Evolutionary conservation across 2,113 vertebrate species (phyloP).

Genomic region (Sinosuthora webbiana): DNA sequence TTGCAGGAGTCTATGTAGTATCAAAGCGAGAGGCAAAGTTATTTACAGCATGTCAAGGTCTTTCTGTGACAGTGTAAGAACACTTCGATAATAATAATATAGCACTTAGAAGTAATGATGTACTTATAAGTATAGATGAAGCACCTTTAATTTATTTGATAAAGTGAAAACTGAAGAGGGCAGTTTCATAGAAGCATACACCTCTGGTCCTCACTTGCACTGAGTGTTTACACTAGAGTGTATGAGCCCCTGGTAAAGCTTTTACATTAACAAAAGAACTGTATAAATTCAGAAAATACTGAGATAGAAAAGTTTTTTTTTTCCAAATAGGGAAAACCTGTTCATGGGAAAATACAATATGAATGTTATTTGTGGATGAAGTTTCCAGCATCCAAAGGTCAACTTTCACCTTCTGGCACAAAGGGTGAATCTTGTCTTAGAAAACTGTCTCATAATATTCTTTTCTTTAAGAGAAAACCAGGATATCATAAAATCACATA

Average conservation of each 20-base stretch:
- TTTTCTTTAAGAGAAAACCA: background rate
- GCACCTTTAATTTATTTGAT: constrained; percentile 68
- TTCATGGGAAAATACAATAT: constrained; percentile 38
- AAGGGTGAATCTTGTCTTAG: background rate
- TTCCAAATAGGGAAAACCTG: constrained; percentile 42
- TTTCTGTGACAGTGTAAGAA: constrained; percentile 47
- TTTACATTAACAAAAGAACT: constrained; percentile 65
- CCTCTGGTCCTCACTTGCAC: constrained; percentile 65
- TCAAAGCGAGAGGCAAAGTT: constrained; percentile 53
- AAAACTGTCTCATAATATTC: constrained; percentile 1
- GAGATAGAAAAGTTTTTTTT: constrained; percentile 39
- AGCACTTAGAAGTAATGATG: constrained; percentile 64
- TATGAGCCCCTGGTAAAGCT: constrained; percentile 4
- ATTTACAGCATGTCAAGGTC: constrained; percentile 74
- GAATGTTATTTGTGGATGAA: constrained; percentile 31
- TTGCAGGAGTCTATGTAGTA: constrained; percentile 31
- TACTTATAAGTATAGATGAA: constrained; percentile 58
- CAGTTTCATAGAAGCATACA: constrained; percentile 60
- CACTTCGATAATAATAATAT: constrained; percentile 63
- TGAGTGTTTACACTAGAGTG: constrained; percentile 60
- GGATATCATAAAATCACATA: background rate
- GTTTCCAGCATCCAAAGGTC: constrained; percentile 45
- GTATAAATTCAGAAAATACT: constrained; percentile 36
- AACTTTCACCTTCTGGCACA: background rate
- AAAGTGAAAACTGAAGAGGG: constrained; percentile 77